Base-by-base conservation (phyloP, 2,113 vertebrate species). In the Cercocebus atys region DNA sequence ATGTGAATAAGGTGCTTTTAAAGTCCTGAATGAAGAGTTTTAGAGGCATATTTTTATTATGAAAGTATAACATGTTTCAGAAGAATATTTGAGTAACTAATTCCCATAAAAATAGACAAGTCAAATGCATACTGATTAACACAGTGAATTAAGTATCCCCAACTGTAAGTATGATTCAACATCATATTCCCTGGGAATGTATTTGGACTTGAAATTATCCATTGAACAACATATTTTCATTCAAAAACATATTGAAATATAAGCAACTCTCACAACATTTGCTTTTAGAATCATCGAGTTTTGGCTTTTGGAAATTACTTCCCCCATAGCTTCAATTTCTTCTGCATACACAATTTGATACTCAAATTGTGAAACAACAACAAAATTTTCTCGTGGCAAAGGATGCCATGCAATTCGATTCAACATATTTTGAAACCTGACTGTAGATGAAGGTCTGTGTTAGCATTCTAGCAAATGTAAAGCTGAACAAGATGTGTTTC, bases 281-380 rank as follows among this genome's bases (percentile, higher is more conserved):
- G 95, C 90, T 95, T 97, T 97, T 85, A 92, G 87, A 96, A 88
- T 96, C 90, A 45, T 72, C 10, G 38, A 66, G 94, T 96, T 96
- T 97, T 45, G 93, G 97, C 94, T 97, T 97, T 97, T 97, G 92
- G 90, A 93, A 96, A 93, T 95, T 91, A 92, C 81, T 97, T 97
- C 96, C 96, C 92, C 97, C 95, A 82, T 79, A 85, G 96, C 87
- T 97, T 97, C 96, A 72, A 88, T 96, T 96, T 95, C 96, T 97
- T 94, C 89, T 96, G 94, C 94, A 96, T 75, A 95, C 95, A 97
- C 87, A 97, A 94, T 96, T 90, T 96, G 84, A 89, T 94, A 87
- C 90, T 52, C 90, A 87, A 98, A 97, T 94, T 66, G 76, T 97
- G 93, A 94, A 95, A 95, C 93, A 97, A 95, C 97, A 97, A 94